Conservation (phyloP, 2,113 vertebrate species). For the Crotophaga sulcirostris region DNA sequence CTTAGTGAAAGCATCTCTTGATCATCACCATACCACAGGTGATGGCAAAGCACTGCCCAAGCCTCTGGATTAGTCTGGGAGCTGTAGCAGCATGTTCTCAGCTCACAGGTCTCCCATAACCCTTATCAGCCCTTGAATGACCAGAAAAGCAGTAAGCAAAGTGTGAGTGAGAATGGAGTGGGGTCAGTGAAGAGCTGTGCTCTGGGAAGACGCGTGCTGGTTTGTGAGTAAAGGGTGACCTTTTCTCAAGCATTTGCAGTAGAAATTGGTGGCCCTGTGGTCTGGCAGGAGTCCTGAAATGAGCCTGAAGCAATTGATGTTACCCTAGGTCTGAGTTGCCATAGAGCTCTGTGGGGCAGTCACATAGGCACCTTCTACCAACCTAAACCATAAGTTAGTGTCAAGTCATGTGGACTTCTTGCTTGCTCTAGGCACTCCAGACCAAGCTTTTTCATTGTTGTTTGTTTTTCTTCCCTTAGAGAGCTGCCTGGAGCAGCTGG, state of each 20-base stretch:
- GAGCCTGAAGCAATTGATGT: not conserved
- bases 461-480: constrained; percentile 61
- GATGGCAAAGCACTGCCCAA: not conserved
- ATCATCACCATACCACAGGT: not conserved
- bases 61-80: not conserved
- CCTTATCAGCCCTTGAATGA: not conserved
- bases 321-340: not conserved
- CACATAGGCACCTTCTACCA: not conserved
- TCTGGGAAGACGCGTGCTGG: not conserved
- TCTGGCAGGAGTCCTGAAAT: not conserved
- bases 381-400: too few species aligned
- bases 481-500: constrained; percentile 80
- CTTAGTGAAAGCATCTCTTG: not conserved
- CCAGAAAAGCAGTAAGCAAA: not conserved
- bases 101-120: not conserved
- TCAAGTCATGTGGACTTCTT: not conserved
- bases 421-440: not conserved
- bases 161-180: rapidly evolving
- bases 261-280: not conserved
- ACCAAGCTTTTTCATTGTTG: not conserved
- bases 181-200: not conserved
- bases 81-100: not conserved
- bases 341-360: not conserved
- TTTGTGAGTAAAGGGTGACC: not conserved
- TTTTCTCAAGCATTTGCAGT: not conserved